Base-by-base conservation (phyloP, 2,113 vertebrate genomes). In the Paraplagusia blochii region DNA sequence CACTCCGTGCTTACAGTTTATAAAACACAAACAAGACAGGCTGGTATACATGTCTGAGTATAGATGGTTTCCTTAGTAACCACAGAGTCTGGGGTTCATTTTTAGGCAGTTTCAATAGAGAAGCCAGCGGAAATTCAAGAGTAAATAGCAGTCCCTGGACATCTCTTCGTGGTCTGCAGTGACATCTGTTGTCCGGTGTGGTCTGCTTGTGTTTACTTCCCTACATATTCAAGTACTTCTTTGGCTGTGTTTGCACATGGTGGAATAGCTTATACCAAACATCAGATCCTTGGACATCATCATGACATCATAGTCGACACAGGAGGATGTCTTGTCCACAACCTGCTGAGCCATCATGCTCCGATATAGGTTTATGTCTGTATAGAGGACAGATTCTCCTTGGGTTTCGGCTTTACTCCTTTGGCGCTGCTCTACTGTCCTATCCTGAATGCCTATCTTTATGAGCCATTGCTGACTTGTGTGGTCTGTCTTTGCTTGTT, bases 161-260 rank as follows among this genome's bases (percentile, higher is more conserved):
- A 77, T 88, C 71, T 81, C 69, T 78, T 82, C 81, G 83, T 86
- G 79, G 79, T 80, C 76, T 87, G 79, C 76, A 81, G 61, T 48
- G 85, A 88, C 84, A 87, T n/a, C n/a, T n/a, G n/a, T n/a, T n/a
- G n/a, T n/a, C n/a, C n/a, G n/a, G n/a, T n/a, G n/a, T n/a, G 68
- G 58, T 70, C 82, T 72, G 69, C 72, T 82, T 73, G 63, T 62
- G 64, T 78, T 79, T 77, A 83, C 79, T 84, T 82, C 82, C 85
- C 81, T 88, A 89, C 77, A 88, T 90, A 79, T 91, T 91, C 89
- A 91, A 90, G 90, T 91, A 88, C 79, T 84, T 79, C 77, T 85
- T 84, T 83, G 66, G 81, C 80, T 80, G 58, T 77, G 80, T 82
- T 83, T 85, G 80, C 81, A 81, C 81, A 82, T 87, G 53, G 76